Base-by-base conservation (phyloP, 2,113 vertebrate species). In the Chlorodrepanis virens region DNA sequence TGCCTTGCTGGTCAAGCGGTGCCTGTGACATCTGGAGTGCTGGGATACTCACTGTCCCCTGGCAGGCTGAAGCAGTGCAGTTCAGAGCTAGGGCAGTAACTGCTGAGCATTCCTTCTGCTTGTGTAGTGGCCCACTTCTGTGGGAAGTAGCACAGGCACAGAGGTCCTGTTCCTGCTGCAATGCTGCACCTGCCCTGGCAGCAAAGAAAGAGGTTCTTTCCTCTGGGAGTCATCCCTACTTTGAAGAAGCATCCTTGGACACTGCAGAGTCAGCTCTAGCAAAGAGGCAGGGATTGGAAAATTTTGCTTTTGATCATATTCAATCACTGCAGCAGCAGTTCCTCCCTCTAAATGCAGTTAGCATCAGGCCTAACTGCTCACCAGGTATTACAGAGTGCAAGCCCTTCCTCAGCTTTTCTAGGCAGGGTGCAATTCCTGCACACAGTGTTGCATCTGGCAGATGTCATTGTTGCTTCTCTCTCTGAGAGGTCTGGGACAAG, bases 391-490 rank as follows among this genome's bases (percentile, higher is more conserved):
- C 70, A 60, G 40, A 72, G 20, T 21, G n/a, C 12, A 23, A 45
- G 45, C 23, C 50, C 39, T 68, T 37, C 21, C 31, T 65, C 1
- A 0, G 25, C 35, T 91, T 63, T 47, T 11, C 64, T 31, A 33
- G 39, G 69, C 17, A 19, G 8, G 14, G 25, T 22, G 37, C 35
- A 37, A 37, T 52, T 75, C 56, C 14, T 25, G 33, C 25, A 25
- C 39, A n/a, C n/a, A 75, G 28, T 0, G 16, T 9, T 56, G 39
- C 0, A 0, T 47, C 70, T 18, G 57, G 53, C 56, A 49, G 57
- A 15, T 0, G 0, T 49, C 78, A 33, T 17, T n/a, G 19, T 4
- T 44, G n/a, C 0, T 0, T 47, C 54, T 77, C 18, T 20, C 69
- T 47, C 42, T 29, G 24, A 60, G 52, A 52, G 20, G 9, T 19